Conservation (phyloP, 2,888 invertebrate genomes). For the Drosophila pegasa region DNA sequence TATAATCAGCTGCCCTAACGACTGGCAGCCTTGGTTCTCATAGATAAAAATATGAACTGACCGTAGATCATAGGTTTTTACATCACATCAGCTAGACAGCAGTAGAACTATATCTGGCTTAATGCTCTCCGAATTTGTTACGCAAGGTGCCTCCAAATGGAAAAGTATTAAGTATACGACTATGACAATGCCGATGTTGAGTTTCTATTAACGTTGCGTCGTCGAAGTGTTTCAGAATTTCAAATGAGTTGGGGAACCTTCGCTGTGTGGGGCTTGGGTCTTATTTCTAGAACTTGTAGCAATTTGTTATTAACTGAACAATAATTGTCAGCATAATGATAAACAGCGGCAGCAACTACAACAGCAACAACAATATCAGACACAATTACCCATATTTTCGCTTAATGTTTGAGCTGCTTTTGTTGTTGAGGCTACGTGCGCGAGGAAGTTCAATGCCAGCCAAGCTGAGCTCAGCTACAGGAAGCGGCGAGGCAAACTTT, state of each 20-base stretch:
- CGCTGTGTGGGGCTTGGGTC: constrained; percentile 11
- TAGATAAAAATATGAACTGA: not conserved
- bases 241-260: constrained; percentile 73
- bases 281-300: constrained; percentile 66
- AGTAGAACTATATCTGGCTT: constrained; percentile 12
- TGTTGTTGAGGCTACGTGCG: constrained; percentile 42
- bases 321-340: constrained; percentile 57
- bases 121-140: constrained; percentile 41
- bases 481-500: constrained; percentile 47
- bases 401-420: constrained; percentile 40
- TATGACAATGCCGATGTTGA: constrained; percentile 45
- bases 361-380: constrained; percentile 35
- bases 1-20: not conserved
- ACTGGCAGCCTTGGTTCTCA: constrained; percentile 2
- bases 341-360: constrained; percentile 39
- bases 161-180: constrained; percentile 55
- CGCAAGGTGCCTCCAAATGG: constrained; percentile 65
- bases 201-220: constrained; percentile 10
- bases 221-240: constrained; percentile 62
- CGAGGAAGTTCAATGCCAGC: constrained; percentile 66
- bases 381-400: constrained; percentile 76
- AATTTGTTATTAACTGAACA: constrained; percentile 52
- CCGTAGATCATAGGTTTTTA: constrained; percentile 11
- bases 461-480: constrained; percentile 42
- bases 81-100: constrained; percentile 6